These are phyloP conservation scores for Drosophila carrolli DNA, from an alignment of 1,140 invertebrate genomes.

Conservation along the genomic window DNA sequence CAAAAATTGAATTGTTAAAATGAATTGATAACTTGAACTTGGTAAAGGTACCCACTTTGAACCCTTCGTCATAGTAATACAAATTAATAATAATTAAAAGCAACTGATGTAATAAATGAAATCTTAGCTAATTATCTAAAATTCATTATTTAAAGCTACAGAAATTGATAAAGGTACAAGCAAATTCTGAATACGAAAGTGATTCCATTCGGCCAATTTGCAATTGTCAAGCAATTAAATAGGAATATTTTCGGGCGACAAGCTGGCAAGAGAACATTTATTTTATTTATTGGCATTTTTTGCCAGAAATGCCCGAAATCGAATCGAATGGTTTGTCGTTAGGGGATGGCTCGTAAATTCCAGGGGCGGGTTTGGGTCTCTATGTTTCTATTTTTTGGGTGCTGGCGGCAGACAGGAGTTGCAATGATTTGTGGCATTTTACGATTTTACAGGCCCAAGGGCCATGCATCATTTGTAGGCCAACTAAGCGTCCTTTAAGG, in stretches of 20 bases:
- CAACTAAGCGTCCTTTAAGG: constrained; percentile 84
- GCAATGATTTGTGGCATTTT: constrained; percentile 83
- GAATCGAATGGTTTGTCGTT: constrained; percentile 71
- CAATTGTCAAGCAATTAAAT: constrained; percentile 76
- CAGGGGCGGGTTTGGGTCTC: constrained; percentile 61
- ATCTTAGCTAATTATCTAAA: too few species aligned
- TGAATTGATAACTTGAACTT: neutral
- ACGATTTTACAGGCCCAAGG: constrained; percentile 67
- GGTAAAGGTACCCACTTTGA: too few species aligned
- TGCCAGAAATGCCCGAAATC: constrained; percentile 54
- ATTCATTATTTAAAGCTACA: too few species aligned
- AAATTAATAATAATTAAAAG: too few species aligned
- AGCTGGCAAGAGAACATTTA: constrained; percentile 52
- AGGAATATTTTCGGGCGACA: constrained; percentile 56
- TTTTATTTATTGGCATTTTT: constrained; percentile 69
- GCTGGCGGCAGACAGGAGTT: constrained; percentile 65
- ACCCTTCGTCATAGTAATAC: too few species aligned
- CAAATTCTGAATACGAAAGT: constrained; percentile 8
- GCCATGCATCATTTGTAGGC: constrained; percentile 82
- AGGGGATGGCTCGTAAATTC: constrained; percentile 49
- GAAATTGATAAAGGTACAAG: too few species aligned
- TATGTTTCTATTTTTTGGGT: constrained; percentile 26
- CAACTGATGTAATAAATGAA: too few species aligned
- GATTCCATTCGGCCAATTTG: constrained; percentile 34
- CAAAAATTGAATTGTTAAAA: too few species aligned